phyloP scores from a whole-genome alignment of 2,113 vertebrate species.

The Aphyosemion australe region DNA sequence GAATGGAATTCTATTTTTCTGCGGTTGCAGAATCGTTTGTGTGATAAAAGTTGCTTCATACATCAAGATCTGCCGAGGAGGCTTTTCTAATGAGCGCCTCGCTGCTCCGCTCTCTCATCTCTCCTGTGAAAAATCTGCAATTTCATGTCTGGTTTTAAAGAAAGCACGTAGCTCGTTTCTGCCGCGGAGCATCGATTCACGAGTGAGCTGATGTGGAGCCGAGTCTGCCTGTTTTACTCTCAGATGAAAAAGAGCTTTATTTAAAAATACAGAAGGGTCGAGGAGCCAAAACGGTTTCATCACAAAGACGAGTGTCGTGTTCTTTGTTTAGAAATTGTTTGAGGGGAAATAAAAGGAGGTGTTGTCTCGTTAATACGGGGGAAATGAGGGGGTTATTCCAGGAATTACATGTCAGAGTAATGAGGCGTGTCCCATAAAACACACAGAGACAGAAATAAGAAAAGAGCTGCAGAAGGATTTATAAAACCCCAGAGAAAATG shows the following conservation, averaged over 20 bases:
- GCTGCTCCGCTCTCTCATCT: conserved; percentile 29
- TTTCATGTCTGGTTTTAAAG: conserved; percentile 32
- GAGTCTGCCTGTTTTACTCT: not conserved
- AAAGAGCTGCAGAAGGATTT: conserved; percentile 16
- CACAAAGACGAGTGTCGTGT: not conserved
- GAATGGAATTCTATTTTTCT: conserved; percentile 26
- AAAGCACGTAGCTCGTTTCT: not conserved
- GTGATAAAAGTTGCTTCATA: conserved; percentile 49
- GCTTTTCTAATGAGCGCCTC: conserved; percentile 35
- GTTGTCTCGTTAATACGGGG: conserved; percentile 37
- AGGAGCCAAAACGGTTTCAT: not conserved
- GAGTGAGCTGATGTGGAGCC: conserved; percentile 12
- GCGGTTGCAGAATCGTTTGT: conserved; percentile 28
- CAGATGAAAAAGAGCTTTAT: not conserved
- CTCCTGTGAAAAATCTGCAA: conserved; percentile 31
- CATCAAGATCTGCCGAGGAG: conserved; percentile 52
- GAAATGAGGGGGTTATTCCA: conserved; percentile 52
- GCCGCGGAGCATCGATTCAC: conserved; percentile 4
- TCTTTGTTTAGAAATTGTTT: conserved; percentile 24
- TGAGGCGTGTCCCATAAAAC: conserved; percentile 46
- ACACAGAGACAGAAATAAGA: conserved; percentile 1
- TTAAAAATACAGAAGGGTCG: too few species aligned
- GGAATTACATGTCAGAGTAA: conserved; percentile 54
- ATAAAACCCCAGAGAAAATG: conserved; percentile 35
- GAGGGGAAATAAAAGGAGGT: conserved; percentile 29